phyloP scores from a whole-genome alignment of 2,888 invertebrate species.

The Thera britannica region DNA sequence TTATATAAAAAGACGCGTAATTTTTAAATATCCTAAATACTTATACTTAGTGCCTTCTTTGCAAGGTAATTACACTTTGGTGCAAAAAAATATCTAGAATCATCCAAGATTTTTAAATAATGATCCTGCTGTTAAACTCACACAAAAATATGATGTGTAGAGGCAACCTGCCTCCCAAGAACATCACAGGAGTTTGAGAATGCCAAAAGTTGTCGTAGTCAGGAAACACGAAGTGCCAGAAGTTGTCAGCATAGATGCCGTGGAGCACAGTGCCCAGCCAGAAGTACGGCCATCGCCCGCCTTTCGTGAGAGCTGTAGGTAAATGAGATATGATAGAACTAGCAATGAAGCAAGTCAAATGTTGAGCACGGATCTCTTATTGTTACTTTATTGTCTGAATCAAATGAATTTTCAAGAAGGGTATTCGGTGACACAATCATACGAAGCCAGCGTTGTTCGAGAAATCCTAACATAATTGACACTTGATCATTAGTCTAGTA shows the following conservation, averaged over 20 bases:
- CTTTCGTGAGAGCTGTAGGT: constrained; percentile 85
- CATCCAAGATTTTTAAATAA: no score
- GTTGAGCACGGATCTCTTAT: no score
- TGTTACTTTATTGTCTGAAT: not conserved
- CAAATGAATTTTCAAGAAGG: not conserved
- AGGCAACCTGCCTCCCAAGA: constrained; percentile 89
- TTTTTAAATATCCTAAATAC: no score
- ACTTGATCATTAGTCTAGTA: no score
- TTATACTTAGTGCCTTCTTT: no score
- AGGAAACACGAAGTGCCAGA: constrained; percentile 88
- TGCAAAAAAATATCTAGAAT: not conserved
- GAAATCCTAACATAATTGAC: no score
- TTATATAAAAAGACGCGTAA: no score
- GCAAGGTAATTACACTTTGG: no score
- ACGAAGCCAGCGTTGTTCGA: no score
- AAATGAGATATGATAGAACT: no score
- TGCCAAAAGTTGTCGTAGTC: constrained; percentile 95
- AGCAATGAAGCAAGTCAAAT: no score
- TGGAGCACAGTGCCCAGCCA: constrained; percentile 91
- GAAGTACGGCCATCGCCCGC: constrained; percentile 90
- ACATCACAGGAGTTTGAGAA: constrained; percentile 89
- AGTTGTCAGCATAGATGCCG: constrained; percentile 88
- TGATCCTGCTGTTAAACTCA: constrained; percentile 68
- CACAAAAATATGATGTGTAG: constrained; percentile 90
- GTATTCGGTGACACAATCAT: no score